A percentile compares a stretch with the other conserved stretches of the same genome.
phyloP scores from a whole-genome alignment of 2,113 vertebrate species.

The Sciurus niger region DNA sequence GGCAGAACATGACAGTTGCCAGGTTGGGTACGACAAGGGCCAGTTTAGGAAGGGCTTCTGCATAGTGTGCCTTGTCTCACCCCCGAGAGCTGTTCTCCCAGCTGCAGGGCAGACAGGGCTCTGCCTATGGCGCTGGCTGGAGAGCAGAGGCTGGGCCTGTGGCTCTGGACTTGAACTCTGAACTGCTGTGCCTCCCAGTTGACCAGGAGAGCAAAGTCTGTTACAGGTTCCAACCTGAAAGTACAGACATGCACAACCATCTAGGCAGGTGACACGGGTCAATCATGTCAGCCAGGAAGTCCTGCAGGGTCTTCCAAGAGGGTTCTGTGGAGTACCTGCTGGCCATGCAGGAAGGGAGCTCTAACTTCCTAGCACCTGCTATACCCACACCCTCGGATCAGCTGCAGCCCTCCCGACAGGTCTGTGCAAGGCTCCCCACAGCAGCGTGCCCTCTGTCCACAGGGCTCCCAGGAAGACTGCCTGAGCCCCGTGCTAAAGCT shows the following conservation, averaged over 20 bases:
- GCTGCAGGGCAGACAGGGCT: accelerated
- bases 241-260: accelerated
- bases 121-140: accelerated
- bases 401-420: accelerated
- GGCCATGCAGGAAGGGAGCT: accelerated
- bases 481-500: too few relatives aligned
- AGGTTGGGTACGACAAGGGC: accelerated
- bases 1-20: accelerated
- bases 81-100: accelerated
- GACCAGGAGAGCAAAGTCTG: accelerated
- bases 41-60: accelerated
- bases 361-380: not conserved
- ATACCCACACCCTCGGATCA: too few relatives aligned
- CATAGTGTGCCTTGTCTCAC: accelerated
- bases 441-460: not conserved
- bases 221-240: accelerated
- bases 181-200: accelerated
- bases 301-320: not conserved
- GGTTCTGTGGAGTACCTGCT: not conserved
- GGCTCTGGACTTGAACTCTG: accelerated
- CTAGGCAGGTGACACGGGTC: not conserved
- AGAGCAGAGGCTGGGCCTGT: accelerated
- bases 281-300: not conserved
- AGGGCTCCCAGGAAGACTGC: too few relatives aligned
- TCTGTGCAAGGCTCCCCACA: too few relatives aligned